phyloP scores from a whole-genome alignment of 1,140 invertebrate genomes.

The Ditylenchus dipsaci region DNA sequence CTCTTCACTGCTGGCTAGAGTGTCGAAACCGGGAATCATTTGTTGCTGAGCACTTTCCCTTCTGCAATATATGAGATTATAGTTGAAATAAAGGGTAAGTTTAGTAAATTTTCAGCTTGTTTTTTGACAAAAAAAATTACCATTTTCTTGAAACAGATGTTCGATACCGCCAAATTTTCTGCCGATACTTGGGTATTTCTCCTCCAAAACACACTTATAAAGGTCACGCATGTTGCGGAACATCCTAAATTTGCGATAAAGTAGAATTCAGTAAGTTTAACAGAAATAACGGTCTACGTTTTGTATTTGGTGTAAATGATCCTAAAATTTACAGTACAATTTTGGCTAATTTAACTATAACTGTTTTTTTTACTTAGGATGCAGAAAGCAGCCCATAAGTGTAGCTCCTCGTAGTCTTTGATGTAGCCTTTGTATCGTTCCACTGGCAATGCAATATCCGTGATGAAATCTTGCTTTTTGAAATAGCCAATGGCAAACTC shows the following conservation, averaged over 20 bases:
- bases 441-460: conserved; percentile 79
- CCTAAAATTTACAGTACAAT: neutral
- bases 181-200: conserved; percentile 35
- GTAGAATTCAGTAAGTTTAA: neutral
- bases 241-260: neutral
- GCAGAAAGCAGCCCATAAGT: conserved; percentile 77
- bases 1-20: conserved; percentile 19
- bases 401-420: conserved; percentile 98
- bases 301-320: conserved; percentile 1
- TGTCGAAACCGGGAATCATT: conserved; percentile 44
- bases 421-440: conserved; percentile 63
- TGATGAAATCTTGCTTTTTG: conserved; percentile 89
- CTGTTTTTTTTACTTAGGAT: conserved; percentile 39
- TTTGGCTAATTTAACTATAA: neutral
- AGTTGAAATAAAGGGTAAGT: too few relatives aligned
- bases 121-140: conserved; percentile 18
- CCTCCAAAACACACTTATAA: conserved; percentile 26
- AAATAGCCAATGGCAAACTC: conserved; percentile 97
- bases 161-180: conserved; percentile 48
- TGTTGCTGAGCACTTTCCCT: conserved; percentile 53
- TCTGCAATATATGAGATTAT: too few relatives aligned
- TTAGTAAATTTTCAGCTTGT: neutral
- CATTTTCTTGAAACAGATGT: conserved; percentile 35
- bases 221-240: conserved; percentile 41
- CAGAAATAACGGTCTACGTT: neutral